These are phyloP conservation scores for Pituophis catenifer DNA, from an alignment of 2,113 vertebrate species.

Conservation along the genomic window DNA sequence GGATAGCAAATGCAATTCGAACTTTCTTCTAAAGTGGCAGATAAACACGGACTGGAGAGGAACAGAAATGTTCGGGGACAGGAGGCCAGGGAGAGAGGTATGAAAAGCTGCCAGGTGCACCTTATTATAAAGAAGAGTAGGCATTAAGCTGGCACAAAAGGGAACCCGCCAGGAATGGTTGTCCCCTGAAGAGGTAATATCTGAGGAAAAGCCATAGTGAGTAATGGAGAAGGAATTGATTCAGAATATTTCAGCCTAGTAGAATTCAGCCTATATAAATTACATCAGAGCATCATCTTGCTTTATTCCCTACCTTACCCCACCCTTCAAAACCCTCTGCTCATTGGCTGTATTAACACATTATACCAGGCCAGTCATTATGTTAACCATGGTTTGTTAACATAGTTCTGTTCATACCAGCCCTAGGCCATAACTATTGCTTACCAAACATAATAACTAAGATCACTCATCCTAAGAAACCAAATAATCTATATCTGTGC, in stretches of 20 bases:
- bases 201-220: too few species aligned
- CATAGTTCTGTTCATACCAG: background rate
- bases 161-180: background rate
- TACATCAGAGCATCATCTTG: background rate
- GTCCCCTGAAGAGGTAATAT: background rate
- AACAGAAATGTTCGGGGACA: background rate
- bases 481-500: background rate
- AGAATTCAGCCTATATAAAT: background rate
- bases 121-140: background rate
- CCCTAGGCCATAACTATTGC: background rate
- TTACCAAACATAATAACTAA: background rate
- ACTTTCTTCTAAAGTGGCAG: slow-evolving; percentile 15
- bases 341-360: background rate
- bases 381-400: background rate
- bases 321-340: background rate
- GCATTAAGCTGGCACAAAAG: background rate
- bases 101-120: background rate
- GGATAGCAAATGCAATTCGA: slow-evolving; percentile 23
- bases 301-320: background rate
- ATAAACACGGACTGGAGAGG: background rate
- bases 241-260: background rate
- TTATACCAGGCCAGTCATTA: background rate
- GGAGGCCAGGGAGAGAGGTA: background rate
- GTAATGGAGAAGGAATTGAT: background rate
- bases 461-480: background rate